These are phyloP conservation scores for Phenacoccus solenopsis DNA, from an alignment of 1,140 invertebrate species.

Conservation along the genomic window DNA sequence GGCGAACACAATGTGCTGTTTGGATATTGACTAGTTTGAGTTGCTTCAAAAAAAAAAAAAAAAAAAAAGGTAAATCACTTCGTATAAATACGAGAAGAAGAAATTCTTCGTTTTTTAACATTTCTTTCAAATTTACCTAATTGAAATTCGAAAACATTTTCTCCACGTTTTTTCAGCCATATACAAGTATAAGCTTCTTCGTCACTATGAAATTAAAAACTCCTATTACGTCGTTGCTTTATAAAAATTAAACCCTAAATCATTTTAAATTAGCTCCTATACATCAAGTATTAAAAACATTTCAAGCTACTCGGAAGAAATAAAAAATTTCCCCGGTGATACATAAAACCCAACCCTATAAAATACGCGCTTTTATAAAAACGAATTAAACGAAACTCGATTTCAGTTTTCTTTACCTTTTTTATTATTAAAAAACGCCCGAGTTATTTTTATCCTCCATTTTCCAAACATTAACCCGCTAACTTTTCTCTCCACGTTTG, in stretches of 20 bases:
- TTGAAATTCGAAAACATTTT: conserved; percentile 54
- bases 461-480: too few relatives aligned
- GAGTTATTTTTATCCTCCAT: neutral
- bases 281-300: neutral
- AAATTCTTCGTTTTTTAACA: too few relatives aligned
- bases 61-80: too few relatives aligned
- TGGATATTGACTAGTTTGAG: conserved; percentile 25
- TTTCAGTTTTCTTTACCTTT: neutral
- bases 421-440: neutral
- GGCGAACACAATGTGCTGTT: conserved; percentile 35
- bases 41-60: conserved; percentile 28
- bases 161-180: conserved; percentile 45
- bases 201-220: conserved; percentile 39
- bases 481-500: too few relatives aligned
- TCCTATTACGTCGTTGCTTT: neutral
- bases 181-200: conserved; percentile 50
- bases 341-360: neutral
- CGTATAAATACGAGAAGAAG: too few relatives aligned
- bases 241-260: neutral
- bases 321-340: neutral
- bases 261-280: neutral
- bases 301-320: neutral
- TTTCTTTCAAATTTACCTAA: conserved; percentile 39
- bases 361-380: too few relatives aligned
- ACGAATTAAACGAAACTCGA: neutral